phyloP scores from a whole-genome alignment of 2,113 vertebrate genomes.

The Hystrix brachyura region DNA sequence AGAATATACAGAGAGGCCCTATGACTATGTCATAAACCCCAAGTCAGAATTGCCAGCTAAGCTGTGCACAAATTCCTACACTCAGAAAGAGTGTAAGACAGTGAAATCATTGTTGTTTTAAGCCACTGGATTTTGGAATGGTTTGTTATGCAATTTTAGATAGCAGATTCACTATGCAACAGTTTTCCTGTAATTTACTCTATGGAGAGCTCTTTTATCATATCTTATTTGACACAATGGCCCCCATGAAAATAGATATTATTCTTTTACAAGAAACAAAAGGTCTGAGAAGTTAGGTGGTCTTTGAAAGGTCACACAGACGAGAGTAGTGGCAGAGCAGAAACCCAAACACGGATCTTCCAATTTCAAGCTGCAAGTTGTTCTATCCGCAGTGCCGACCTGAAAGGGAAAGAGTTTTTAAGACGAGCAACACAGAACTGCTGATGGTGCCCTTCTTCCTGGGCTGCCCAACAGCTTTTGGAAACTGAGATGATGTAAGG shows the following conservation, averaged over 20 bases:
- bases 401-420: neutral
- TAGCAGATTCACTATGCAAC: neutral
- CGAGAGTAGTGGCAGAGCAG: neutral
- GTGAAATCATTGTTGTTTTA: neutral
- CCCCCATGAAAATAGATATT: conserved; percentile 11
- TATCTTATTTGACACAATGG: conserved; percentile 1
- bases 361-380: neutral
- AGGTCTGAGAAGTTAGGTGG: conserved; percentile 41
- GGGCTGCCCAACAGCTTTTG: neutral
- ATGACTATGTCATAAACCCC: neutral
- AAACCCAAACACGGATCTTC: neutral
- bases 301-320: conserved; percentile 15
- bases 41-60: neutral
- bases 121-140: neutral
- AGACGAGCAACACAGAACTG: neutral
- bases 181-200: neutral
- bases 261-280: conserved; percentile 37
- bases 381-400: neutral
- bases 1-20: neutral
- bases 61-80: neutral
- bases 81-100: neutral
- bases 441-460: neutral
- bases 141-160: neutral
- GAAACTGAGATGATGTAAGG: conserved; percentile 1
- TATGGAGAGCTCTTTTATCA: neutral